Base-by-base conservation (phyloP, 2,888 invertebrate genomes). In the Nomada goodeniana region DNA sequence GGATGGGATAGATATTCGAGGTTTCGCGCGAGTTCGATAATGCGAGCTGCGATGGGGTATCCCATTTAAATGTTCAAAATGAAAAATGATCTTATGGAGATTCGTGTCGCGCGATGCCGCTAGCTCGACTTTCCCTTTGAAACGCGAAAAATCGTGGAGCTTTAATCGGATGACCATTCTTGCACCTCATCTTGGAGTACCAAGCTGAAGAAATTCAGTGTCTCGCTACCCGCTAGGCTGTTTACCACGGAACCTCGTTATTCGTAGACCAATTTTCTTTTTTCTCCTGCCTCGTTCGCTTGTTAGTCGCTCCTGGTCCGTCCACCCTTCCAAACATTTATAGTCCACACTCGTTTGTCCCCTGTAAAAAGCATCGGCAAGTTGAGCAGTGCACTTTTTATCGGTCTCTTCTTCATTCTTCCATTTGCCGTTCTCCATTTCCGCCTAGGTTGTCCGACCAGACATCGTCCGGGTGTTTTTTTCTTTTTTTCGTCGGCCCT, bases 311-410 rank as follows among this genome's bases (percentile, higher is more conserved):
- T 50, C 60, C 57, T 29, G n/a, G 47, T 36, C 61, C 44, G 36
- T 44, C 82, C 55, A 57, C 65, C 65, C 63, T 77, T 70, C 60
- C 76, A 13, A 15, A 47, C 83, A 76, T 85, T 87, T 83, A 86
- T 85, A 85, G 77, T 36, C 57, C 71, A 50, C 52, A 67, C 72
- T 88, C 88, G 88, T 87, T 83, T 85, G 82, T 81, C 80, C 82
- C 72, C 64, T 15, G 80, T 81, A 88, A 88, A 87, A 88, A 87
- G 88, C 85, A 88, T 88, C 88, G 84, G 88, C 87, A 88, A 88
- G 88, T 83, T 76, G 79, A 79, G 83, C 85, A 64, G 74, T 76
- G 76, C 75, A 82, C 86, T 88, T 88, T 88, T 85, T 88, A 80
- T 23, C 50, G 55, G 29, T 20, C 60, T 59, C 50, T 47, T 42